Percentiles rank a stretch among this genome's conserved stretches.
Evolutionary conservation across 2,797 vertebrate species (phyloP).

Genomic region (Chrosomus eos): DNA sequence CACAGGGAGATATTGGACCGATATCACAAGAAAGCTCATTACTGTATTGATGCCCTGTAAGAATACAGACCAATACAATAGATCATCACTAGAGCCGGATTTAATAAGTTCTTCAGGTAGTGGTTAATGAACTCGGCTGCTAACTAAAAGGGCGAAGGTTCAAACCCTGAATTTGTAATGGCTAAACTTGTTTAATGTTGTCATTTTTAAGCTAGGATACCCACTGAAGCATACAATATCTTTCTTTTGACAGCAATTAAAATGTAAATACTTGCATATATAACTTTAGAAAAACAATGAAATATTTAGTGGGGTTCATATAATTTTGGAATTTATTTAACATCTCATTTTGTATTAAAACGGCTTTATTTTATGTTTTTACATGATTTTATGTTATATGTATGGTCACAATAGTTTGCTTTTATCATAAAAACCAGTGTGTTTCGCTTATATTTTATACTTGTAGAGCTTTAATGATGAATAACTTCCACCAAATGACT

Average conservation of each 20-base stretch:
- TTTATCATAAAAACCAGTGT: neutral
- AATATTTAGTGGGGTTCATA: neutral
- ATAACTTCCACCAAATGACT: neutral
- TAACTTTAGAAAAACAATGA: neutral
- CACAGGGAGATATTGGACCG: neutral
- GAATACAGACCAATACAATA: neutral
- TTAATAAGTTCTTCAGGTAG: neutral
- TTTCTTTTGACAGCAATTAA: neutral
- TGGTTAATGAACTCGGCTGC: neutral
- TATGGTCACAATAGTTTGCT: neutral
- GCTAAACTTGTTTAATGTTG: neutral
- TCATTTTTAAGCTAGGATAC: neutral
- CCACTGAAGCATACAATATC: neutral
- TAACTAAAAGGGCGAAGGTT: neutral
- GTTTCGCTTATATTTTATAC: neutral
- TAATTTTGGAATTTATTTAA: too few relatives aligned
- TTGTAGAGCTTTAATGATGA: conserved; percentile 3
- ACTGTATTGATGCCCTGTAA: conserved; percentile 19
- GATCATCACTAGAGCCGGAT: conserved; percentile 5
- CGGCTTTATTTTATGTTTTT: neutral
- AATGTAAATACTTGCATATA: neutral
- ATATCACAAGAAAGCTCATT: conserved; percentile 26
- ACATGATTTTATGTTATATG: neutral
- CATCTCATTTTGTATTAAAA: neutral
- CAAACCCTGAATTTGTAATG: neutral